Percentiles rank a stretch among this genome's conserved stretches.
Evolutionary conservation across 2,113 vertebrate species (phyloP).

Genomic region (Cyphotilapia sp.): DNA sequence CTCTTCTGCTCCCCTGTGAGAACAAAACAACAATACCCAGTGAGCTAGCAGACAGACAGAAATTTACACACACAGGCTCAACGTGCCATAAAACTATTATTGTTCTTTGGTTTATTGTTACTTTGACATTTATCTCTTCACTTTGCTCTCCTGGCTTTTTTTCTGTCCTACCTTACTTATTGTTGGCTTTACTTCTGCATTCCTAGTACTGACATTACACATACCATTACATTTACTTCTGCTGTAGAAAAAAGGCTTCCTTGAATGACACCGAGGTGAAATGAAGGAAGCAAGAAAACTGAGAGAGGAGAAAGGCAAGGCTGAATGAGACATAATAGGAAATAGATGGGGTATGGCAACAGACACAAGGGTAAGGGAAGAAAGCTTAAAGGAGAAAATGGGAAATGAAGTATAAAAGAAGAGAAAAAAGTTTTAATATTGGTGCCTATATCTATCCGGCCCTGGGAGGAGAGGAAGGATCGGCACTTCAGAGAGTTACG

Average conservation of each 20-base stretch:
- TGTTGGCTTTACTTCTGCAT: not conserved
- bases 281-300: not conserved
- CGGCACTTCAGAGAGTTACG: not conserved
- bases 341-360: not conserved
- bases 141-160: not conserved
- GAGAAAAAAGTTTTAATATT: not conserved
- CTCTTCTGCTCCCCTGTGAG: not conserved
- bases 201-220: not conserved
- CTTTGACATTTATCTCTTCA: conserved; percentile 27
- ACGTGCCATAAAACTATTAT: not conserved
- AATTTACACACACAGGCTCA: not conserved
- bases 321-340: not conserved
- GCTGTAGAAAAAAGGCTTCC: not conserved
- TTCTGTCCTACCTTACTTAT: not conserved
- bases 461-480: not conserved
- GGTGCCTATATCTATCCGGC: not conserved
- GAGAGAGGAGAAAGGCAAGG: not conserved
- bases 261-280: not conserved
- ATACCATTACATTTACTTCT: not conserved
- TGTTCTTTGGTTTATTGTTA: conserved; percentile 4
- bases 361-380: not conserved
- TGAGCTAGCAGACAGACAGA: not conserved
- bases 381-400: not conserved
- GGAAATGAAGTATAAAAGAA: not conserved
- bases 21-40: conserved; percentile 3